Conservation (phyloP, 53 echinoderm and acorn worm species). For the Patiria pectinifera region DNA sequence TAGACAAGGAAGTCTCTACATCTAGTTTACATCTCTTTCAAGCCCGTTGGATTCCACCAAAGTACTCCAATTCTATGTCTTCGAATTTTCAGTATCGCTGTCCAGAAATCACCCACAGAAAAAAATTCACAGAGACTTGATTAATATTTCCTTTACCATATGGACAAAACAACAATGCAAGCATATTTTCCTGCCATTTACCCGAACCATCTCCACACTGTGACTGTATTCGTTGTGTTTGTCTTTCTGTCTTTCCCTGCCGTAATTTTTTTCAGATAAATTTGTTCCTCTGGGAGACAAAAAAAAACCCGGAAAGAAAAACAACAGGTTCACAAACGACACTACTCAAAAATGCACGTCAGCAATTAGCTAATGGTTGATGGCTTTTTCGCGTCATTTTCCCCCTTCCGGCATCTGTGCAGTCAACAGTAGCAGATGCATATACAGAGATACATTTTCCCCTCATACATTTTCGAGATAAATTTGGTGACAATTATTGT, state of each 20-base stretch:
- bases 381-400: background rate
- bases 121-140: too few relatives aligned
- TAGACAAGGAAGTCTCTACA: too few relatives aligned
- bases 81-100: too few relatives aligned
- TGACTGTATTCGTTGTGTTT: background rate
- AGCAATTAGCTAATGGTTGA: slow-evolving; percentile 49
- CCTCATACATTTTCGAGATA: background rate
- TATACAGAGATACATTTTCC: background rate
- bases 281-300: background rate
- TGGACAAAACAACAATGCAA: background rate
- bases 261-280: background rate
- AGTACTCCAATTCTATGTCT: too few relatives aligned
- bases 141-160: background rate
- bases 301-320: background rate
- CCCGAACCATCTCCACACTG: background rate
- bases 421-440: background rate
- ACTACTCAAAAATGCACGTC: slow-evolving; percentile 4
- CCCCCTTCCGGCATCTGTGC: slow-evolving; percentile 3
- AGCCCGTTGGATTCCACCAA: too few relatives aligned
- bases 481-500: background rate
- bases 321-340: slow-evolving; percentile 11
- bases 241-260: background rate
- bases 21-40: too few relatives aligned
- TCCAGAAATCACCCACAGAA: too few relatives aligned
- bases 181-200: background rate